Evolutionary conservation across 2,113 vertebrate species (phyloP), one percentile per base, ranked within the genome.

Genomic region (Campylomormyrus numenius): DNA sequence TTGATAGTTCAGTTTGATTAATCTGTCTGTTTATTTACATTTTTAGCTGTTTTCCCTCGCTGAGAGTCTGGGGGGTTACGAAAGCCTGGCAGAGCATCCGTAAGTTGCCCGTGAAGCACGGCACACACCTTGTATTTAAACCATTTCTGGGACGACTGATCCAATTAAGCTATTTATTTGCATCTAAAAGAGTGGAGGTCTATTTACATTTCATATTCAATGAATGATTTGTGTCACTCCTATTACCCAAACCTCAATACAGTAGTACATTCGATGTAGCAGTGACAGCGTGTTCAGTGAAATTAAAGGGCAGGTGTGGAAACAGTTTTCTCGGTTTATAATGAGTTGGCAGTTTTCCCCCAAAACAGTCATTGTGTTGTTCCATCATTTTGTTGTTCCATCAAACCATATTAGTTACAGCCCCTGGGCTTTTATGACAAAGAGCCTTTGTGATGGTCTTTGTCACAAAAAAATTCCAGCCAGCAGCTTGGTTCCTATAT

Each of bases 51-150:
- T 99, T 92, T n/a, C 94, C 0, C 92, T 99, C 88, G 98, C 97
- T 21, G 97, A 97, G 94, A 99, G 98, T 90, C 96, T 99, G 42
- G 98, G 98, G 10, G 98, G 98, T 46, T 99, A 96, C 0, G 98
- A 99, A 92, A 99, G 98, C 95, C 96, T 99, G 90, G 98, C 97
- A 87, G 98, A 99, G 90, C 98, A 97, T 91, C 98, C 98, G 98
- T 99, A 95, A 98, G 98, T 97, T 91, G 45, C 9, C 46, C 21
- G 24, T n/a, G 21, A 48, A 85, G 19, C 45, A 21, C 19, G n/a
- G 8, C 42, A 48, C 8, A 45, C 1, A n/a, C 6, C 10, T 80
- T 80, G 8, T 7, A 42, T 80, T 80, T 17, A 17, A 42, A 77
- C 35, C 0, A 5, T 42, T 77, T 77, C 15, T 77, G 70, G 70